Evolutionary conservation across 1,140 invertebrate species (phyloP), one percentile per base, ranked within the genome.

Genomic region (Meteorus sp.): DNA sequence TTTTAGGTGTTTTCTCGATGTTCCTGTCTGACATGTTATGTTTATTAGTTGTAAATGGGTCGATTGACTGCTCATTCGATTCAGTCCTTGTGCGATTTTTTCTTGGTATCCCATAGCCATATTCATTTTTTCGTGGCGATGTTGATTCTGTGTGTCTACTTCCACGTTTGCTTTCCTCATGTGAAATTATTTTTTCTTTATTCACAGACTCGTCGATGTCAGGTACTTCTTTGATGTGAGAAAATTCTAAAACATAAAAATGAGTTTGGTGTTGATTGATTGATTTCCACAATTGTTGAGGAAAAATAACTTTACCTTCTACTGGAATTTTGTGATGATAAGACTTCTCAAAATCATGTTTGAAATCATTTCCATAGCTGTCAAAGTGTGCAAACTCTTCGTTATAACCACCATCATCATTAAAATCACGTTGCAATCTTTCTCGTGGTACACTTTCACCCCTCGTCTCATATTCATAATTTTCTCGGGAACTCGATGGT

Each of bases 301-400:
- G 20, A 22, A 45, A 3, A 17, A 27, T 9, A 7, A 29, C 50
- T 67, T 56, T 67, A 78, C 77, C 68, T 4, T 61, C 48, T 63
- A 66, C 68, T 0, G 66, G 58, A 6, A 59, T 35, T 25, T 74
- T 66, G 35, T 54, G 57, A 19, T 29, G 68, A 27, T 75, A 73
- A 39, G 65, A 64, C 3, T 66, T 59, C 27, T 75, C 74, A 15
- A 71, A 74, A 33, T 77, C 70, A n/a, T 64, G 56, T 0, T 73
- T 68, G 8, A 66, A 71, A 22, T 69, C 67, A 47, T 61, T 61
- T 0, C 50, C 66, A 22, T 44, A 61, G 17, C 65, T 64, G 11
- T 59, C 9, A 17, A 25, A 23, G 7, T 48, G 27, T 2, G 39
- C 4, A 8, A 45, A 48, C 59, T 56, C 11, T 1, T 67, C 66